phyloP scores from a whole-genome alignment of 2,888 invertebrate genomes.

The Formica aserva region DNA sequence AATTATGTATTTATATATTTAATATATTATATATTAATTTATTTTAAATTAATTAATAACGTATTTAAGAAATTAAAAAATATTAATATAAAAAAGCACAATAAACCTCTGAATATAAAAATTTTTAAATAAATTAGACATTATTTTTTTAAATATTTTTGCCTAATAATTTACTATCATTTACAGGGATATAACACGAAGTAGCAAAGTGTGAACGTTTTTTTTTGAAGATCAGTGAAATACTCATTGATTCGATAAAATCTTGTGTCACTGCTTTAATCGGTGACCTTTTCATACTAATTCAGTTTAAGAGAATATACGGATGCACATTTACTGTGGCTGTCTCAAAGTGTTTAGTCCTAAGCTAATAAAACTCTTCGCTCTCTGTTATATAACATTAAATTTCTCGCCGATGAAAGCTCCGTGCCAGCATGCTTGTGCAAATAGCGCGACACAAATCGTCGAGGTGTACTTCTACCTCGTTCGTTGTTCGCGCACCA shows the following conservation, averaged over 20 bases:
- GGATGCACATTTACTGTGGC: not conserved
- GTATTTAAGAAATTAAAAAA: not conserved
- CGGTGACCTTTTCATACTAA: too few relatives aligned
- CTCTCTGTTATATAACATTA: constrained; percentile 24
- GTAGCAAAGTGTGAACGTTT: not conserved
- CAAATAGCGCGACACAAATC: constrained; percentile 74
- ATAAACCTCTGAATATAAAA: too few relatives aligned
- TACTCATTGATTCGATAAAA: too few relatives aligned
- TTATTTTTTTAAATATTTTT: not conserved
- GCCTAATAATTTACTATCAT: not conserved
- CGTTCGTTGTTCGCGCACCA: constrained; percentile 55
- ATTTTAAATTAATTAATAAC: not conserved
- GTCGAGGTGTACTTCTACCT: constrained; percentile 69
- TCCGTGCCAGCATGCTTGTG: constrained; percentile 48
- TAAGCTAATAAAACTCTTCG: constrained; percentile 38
- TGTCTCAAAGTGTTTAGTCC: not conserved
- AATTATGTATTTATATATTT: too few relatives aligned
- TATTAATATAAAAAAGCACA: not conserved
- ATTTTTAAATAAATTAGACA: too few relatives aligned
- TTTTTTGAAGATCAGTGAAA: not conserved
- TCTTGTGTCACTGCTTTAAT: too few relatives aligned
- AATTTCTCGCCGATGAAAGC: constrained; percentile 49
- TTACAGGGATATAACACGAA: not conserved
- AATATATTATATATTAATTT: too few relatives aligned
- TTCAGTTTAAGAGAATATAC: not conserved